phyloP scores from a whole-genome alignment of 2,113 vertebrate genomes.

The Corythornis madagascariensis region DNA sequence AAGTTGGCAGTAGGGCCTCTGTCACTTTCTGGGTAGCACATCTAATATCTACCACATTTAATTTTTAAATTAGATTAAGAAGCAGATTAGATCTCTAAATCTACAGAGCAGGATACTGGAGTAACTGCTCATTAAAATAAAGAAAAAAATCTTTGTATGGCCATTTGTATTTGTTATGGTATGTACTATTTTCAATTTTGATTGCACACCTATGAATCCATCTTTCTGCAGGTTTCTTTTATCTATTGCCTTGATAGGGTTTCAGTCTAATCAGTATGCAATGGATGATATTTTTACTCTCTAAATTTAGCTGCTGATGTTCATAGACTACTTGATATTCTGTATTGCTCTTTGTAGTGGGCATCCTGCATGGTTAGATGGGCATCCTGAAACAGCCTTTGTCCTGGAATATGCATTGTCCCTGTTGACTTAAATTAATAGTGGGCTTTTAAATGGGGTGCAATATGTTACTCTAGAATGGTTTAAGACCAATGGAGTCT shows the following conservation, averaged over 20 bases:
- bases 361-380: not conserved
- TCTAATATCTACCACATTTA: not conserved
- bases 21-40: not conserved
- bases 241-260: not conserved
- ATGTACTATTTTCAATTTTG: not conserved
- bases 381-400: not conserved
- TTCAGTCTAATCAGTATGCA: constrained; percentile 35
- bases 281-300: not conserved
- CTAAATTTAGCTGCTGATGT: constrained; percentile 54
- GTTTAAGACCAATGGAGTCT: not conserved
- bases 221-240: constrained; percentile 8
- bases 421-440: not conserved
- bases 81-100: not conserved
- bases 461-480: not conserved
- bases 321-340: not conserved
- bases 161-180: not conserved
- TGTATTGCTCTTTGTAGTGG: not conserved
- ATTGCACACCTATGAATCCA: not conserved
- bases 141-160: not conserved
- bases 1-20: not conserved
- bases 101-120: not conserved
- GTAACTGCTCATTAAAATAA: not conserved
- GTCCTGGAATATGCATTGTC: not conserved
- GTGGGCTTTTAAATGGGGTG: not conserved
- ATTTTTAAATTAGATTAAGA: not conserved